These are phyloP conservation scores for Perca flavescens DNA, from an alignment of 2,113 vertebrate species.

Conservation along the genomic window DNA sequence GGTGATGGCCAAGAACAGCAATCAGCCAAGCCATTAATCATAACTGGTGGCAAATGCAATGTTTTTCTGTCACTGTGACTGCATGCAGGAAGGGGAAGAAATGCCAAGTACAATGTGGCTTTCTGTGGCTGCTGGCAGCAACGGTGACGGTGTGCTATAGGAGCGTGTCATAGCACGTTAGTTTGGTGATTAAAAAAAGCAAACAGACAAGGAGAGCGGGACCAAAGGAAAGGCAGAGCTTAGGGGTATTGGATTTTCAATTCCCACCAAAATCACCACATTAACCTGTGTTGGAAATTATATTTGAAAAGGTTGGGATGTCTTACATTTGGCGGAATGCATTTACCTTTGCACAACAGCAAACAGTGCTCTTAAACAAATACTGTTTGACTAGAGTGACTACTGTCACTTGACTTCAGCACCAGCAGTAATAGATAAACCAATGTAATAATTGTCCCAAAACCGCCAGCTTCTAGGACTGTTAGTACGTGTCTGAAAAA, in stretches of 20 bases:
- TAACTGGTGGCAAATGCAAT: slow-evolving; percentile 61
- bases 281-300: neutral
- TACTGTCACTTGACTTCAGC: slow-evolving; percentile 11
- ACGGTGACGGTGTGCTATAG: slow-evolving; percentile 50
- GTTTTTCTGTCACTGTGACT: slow-evolving; percentile 64
- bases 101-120: slow-evolving; percentile 62
- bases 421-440: slow-evolving; percentile 19
- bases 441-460: slow-evolving; percentile 7
- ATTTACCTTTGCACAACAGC: neutral
- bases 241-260: neutral
- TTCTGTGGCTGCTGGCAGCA: slow-evolving; percentile 61
- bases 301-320: neutral
- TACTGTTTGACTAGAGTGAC: neutral
- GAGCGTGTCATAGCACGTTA: slow-evolving; percentile 71
- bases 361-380: neutral
- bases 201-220: slow-evolving; percentile 51
- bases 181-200: slow-evolving; percentile 69
- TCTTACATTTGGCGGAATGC: neutral
- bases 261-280: neutral
- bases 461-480: slow-evolving; percentile 10
- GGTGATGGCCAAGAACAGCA: slow-evolving; percentile 62
- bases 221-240: slow-evolving; percentile 21
- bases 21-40: slow-evolving; percentile 80
- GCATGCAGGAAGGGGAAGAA: slow-evolving; percentile 39
- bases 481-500: neutral